A percentile compares a stretch with the other conserved stretches of the same genome.
Conservation (phyloP, 2,113 vertebrate genomes). For the Peromyscus californicus region DNA sequence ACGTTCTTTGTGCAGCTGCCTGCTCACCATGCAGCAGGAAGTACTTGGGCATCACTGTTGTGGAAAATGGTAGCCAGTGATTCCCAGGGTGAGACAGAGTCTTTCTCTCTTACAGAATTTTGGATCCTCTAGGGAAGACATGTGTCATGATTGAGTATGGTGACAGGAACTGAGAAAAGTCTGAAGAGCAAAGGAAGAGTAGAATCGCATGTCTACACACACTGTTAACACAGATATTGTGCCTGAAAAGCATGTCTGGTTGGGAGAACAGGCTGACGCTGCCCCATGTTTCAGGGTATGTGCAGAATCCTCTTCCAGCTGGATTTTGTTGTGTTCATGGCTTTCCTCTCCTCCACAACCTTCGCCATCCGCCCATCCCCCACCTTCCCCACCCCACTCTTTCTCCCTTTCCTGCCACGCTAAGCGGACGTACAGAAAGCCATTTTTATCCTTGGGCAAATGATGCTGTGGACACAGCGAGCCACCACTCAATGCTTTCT, state of each 20-base stretch:
- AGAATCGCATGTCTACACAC: background rate
- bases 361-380: background rate
- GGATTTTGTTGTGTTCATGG: background rate
- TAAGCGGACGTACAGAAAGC: background rate
- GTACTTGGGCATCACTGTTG: background rate
- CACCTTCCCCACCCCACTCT: background rate
- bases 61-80: background rate
- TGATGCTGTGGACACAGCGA: background rate
- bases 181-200: background rate
- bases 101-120: background rate
- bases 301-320: accelerated
- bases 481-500: background rate
- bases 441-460: background rate
- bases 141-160: conserved; percentile 16
- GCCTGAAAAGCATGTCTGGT: background rate
- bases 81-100: conserved; percentile 35
- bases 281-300: background rate
- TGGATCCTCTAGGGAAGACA: background rate
- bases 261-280: background rate
- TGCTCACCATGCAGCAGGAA: conserved; percentile 53
- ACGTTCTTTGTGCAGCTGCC: background rate
- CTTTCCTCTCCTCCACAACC: background rate
- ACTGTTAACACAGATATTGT: background rate
- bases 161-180: background rate
- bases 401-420: background rate